phyloP scores from a whole-genome alignment of 2,797 vertebrate genomes.

The Dryobates pubescens region DNA sequence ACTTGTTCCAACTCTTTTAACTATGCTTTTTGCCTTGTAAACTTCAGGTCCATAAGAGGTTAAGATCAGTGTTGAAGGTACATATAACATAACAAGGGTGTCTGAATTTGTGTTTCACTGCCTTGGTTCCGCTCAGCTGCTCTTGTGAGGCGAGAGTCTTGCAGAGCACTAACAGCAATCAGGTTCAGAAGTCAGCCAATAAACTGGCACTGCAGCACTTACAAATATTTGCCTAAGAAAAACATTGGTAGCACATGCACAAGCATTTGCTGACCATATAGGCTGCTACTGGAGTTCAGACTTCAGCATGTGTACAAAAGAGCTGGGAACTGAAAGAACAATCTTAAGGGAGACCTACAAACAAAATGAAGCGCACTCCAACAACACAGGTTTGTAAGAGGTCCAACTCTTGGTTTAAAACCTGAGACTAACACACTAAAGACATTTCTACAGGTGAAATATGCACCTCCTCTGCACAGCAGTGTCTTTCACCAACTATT shows the following conservation, averaged over 20 bases:
- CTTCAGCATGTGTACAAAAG: background rate
- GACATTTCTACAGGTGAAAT: background rate
- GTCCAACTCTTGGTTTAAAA: background rate
- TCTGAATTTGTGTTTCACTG: background rate
- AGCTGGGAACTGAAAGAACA: background rate
- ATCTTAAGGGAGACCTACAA: background rate
- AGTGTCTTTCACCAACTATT: background rate
- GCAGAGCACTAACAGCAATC: background rate
- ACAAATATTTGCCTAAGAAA: background rate
- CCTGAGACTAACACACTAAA: background rate
- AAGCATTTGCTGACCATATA: background rate
- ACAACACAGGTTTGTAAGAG: background rate
- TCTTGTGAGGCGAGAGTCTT: background rate
- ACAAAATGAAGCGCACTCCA: background rate
- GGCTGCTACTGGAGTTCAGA: background rate
- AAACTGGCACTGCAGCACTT: background rate
- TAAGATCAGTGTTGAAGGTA: conserved; percentile 14
- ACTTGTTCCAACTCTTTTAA: conserved; percentile 12
- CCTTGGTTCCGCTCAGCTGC: background rate
- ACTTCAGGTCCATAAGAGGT: background rate
- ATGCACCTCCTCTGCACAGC: background rate
- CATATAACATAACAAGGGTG: background rate
- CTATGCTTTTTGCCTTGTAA: conserved; percentile 22
- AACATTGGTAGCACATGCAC: background rate
- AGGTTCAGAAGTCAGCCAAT: conserved; percentile 7